These are phyloP conservation scores for Triops cancriformis DNA, from an alignment of 1,140 invertebrate species.

Conservation along the genomic window DNA sequence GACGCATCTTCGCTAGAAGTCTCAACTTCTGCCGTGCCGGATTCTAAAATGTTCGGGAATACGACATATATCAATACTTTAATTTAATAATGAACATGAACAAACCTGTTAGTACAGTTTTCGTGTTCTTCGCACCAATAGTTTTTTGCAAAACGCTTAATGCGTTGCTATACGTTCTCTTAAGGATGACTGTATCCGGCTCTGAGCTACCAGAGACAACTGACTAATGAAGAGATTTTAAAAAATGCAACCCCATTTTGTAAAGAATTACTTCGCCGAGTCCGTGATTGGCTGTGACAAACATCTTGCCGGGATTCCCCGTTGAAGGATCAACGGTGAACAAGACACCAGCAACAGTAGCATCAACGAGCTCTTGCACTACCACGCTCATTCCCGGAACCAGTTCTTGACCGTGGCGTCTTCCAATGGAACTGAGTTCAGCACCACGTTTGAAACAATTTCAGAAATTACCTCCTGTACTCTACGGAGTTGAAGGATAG, in stretches of 20 bases:
- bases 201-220: constrained; percentile 66
- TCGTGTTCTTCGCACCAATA: constrained; percentile 50
- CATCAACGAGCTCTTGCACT: constrained; percentile 63
- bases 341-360: constrained; percentile 64
- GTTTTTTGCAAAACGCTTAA: constrained; percentile 43
- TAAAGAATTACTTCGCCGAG: constrained; percentile 56
- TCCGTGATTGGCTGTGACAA: constrained; percentile 70
- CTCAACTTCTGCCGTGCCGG: constrained; percentile 33
- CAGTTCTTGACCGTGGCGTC: constrained; percentile 57
- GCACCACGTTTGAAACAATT: constrained; percentile 23
- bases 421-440: constrained; percentile 33
- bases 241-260: constrained; percentile 22
- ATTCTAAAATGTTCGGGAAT: constrained; percentile 37
- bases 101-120: constrained; percentile 41
- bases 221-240: constrained; percentile 25
- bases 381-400: constrained; percentile 65
- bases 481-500: constrained; percentile 62
- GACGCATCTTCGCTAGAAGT: constrained; percentile 27
- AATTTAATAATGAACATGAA: too few relatives aligned
- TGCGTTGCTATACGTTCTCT: constrained; percentile 42
- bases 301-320: constrained; percentile 54
- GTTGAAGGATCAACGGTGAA: constrained; percentile 66
- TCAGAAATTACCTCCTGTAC: constrained; percentile 51
- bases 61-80: too few relatives aligned
- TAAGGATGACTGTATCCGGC: constrained; percentile 59